These are phyloP conservation scores for Notocelia uddmanniana DNA, from an alignment of 2,888 invertebrate genomes.

Conservation along the genomic window DNA sequence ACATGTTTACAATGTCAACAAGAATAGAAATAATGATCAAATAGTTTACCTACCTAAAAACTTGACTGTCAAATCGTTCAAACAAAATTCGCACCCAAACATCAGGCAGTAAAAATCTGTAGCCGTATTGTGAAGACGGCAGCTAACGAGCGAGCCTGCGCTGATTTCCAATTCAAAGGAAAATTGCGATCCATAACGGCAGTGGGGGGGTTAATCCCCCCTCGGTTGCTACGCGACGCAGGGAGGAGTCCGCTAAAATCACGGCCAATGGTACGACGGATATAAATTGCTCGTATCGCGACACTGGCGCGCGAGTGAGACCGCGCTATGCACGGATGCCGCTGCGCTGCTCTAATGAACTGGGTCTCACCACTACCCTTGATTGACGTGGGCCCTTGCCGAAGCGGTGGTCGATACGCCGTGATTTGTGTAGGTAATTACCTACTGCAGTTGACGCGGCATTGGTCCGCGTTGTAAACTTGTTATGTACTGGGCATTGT, in stretches of 20 bases:
- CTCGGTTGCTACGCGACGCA: constrained; percentile 88
- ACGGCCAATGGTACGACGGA: constrained; percentile 86
- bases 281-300: constrained; percentile 85
- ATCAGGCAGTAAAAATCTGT: constrained; percentile 83
- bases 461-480: constrained; percentile 56
- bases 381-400: constrained; percentile 83
- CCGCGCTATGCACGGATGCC: constrained; percentile 38
- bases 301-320: constrained; percentile 76
- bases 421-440: constrained; percentile 76
- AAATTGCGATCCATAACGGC: constrained; percentile 85
- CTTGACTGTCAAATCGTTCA: constrained; percentile 34
- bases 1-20: neutral
- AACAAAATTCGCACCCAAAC: constrained; percentile 70
- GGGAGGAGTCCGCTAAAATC: constrained; percentile 87
- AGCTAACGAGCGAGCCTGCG: constrained; percentile 81
- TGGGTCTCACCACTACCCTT: constrained; percentile 77
- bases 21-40: neutral
- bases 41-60: neutral
- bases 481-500: constrained; percentile 37
- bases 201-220: constrained; percentile 67
- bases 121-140: constrained; percentile 79
- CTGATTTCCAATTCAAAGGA: constrained; percentile 87
- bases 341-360: constrained; percentile 77
- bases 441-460: constrained; percentile 55
- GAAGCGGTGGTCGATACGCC: constrained; percentile 69